These are phyloP conservation scores for Ophion obscuratus DNA, from an alignment of 2,888 invertebrate species.

Conservation along the genomic window DNA sequence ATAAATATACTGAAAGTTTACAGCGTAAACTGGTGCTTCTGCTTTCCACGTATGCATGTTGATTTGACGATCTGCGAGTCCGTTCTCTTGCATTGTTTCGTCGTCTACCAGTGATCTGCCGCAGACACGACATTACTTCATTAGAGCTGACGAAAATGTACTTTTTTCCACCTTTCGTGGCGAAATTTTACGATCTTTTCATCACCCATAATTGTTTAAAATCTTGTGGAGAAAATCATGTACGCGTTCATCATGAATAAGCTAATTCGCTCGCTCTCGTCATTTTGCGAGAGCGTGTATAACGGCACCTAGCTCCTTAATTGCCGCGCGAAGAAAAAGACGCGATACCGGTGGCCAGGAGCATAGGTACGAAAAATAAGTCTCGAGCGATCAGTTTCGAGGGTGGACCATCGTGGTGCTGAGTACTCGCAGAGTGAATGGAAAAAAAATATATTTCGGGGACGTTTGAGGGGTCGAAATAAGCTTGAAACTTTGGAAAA, in stretches of 20 bases:
- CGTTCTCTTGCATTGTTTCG: neutral
- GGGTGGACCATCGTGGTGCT: neutral
- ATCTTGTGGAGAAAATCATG: neutral
- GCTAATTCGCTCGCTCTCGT: conserved; percentile 4
- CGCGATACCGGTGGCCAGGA: conserved; percentile 20
- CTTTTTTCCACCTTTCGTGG: neutral
- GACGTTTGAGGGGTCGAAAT: neutral
- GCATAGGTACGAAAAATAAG: neutral
- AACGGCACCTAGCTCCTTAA: conserved; percentile 15
- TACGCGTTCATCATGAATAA: neutral
- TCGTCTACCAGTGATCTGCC: conserved; percentile 2
- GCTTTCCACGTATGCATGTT: neutral
- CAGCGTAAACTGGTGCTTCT: neutral
- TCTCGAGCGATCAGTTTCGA: conserved; percentile 5
- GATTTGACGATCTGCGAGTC: neutral
- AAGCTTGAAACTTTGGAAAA: neutral
- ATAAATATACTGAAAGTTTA: neutral
- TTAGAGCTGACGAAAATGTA: conserved; percentile 10
- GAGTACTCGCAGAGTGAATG: neutral
- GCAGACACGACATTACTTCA: conserved; percentile 46
- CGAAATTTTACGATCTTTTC: conserved; percentile 25
- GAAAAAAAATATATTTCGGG: neutral
- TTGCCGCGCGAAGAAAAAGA: conserved; percentile 10
- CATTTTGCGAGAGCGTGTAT: conserved; percentile 11
- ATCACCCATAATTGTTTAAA: neutral